Conservation (phyloP, 2,888 invertebrate genomes). For the Phrixothrix hirtus region DNA sequence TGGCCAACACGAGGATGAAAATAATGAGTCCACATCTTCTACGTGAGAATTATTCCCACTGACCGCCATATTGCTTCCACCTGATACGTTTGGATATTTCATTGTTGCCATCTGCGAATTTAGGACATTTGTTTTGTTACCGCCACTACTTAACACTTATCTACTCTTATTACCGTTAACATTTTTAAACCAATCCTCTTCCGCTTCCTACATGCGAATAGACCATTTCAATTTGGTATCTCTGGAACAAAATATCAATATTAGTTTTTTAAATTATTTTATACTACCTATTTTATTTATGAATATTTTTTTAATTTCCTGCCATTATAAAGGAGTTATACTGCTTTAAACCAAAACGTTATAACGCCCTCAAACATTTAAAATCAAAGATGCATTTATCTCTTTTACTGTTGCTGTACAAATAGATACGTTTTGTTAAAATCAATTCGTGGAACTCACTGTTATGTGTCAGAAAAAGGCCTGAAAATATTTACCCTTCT, state of each 20-base stretch:
- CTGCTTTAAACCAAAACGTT: too few relatives aligned
- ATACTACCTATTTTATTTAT: slow-evolving; percentile 2
- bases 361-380: too few relatives aligned
- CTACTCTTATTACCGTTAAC: slow-evolving; percentile 30
- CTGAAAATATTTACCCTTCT: too few relatives aligned
- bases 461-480: too few relatives aligned
- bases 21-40: slow-evolving; percentile 69
- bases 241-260: slow-evolving; percentile 23
- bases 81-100: slow-evolving; percentile 55
- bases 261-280: slow-evolving; percentile 11
- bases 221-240: slow-evolving; percentile 16
- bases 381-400: too few relatives aligned
- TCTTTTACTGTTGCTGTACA: too few relatives aligned
- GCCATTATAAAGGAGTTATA: too few relatives aligned
- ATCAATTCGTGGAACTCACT: too few relatives aligned
- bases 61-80: slow-evolving; percentile 52
- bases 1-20: slow-evolving; percentile 75
- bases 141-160: slow-evolving; percentile 16
- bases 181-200: slow-evolving; percentile 26
- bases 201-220: slow-evolving; percentile 23
- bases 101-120: slow-evolving; percentile 51
- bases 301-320: slow-evolving; percentile 7
- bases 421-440: too few relatives aligned
- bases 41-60: slow-evolving; percentile 52
- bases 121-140: slow-evolving; percentile 21